phyloP scores from a whole-genome alignment of 2,113 vertebrate species.

The Condylura cristata region DNA sequence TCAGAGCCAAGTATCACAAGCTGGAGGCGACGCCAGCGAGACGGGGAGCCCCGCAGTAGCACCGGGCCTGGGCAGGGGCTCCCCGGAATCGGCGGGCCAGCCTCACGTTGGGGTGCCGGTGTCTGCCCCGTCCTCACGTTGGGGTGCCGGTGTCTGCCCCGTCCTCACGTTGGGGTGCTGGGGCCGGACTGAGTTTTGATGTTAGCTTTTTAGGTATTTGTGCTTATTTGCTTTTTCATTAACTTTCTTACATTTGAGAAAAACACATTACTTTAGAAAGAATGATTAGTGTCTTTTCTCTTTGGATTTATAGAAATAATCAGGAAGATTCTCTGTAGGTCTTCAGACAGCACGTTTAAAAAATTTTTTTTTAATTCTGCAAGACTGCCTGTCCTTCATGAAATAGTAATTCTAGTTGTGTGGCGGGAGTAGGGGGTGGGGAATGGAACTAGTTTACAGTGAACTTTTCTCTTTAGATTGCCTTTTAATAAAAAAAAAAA shows the following conservation, averaged over 20 bases:
- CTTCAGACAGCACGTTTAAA: neutral
- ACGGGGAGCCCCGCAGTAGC: rapidly evolving
- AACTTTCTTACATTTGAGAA: neutral
- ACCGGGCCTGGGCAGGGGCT: no score
- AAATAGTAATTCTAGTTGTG: neutral
- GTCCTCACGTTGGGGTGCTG: no score
- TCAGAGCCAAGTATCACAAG: neutral
- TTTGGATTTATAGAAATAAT: conserved; percentile 5
- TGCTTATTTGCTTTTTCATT: no score
- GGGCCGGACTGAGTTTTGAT: neutral
- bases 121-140: neutral
- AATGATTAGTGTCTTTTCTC: neutral
- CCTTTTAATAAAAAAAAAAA: conserved; percentile 45
- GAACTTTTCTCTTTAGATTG: neutral
- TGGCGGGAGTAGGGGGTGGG: no score
- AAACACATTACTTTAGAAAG: neutral
- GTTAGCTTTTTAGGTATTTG: neutral
- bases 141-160: no score
- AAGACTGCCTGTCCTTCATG: neutral
- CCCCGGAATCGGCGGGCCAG: no score
- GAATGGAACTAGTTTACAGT: neutral
- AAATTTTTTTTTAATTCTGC: neutral
- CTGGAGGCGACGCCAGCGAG: neutral
- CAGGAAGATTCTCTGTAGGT: neutral
- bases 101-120: neutral